Percentiles rank a stretch among this genome's conserved stretches.
Evolutionary conservation across 2,888 invertebrate genomes (phyloP).

Genomic region (Mamestra brassicae): DNA sequence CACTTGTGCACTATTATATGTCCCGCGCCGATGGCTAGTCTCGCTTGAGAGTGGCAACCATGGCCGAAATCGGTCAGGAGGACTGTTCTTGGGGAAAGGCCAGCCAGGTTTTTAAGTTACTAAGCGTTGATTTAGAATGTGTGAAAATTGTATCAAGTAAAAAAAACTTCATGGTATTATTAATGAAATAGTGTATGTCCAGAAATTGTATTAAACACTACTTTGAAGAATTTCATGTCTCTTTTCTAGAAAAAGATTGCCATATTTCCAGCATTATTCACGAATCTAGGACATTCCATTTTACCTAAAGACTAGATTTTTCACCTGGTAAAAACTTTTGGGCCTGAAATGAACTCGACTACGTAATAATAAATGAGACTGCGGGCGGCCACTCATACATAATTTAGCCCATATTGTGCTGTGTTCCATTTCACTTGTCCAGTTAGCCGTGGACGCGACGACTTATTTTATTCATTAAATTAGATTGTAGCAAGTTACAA

Average conservation of each 20-base stretch:
- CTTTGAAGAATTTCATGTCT: not conserved
- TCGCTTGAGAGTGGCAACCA: too few species aligned
- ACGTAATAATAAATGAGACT: slow-evolving; percentile 76
- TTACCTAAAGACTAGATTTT: slow-evolving; percentile 45
- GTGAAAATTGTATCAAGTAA: not conserved
- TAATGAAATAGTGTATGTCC: not conserved
- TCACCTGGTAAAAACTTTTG: slow-evolving; percentile 48
- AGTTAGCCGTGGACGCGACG: slow-evolving; percentile 24
- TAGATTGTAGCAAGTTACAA: slow-evolving; percentile 8
- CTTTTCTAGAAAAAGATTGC: not conserved
- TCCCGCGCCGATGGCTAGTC: too few species aligned
- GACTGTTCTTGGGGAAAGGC: too few species aligned
- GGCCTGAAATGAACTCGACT: slow-evolving; percentile 64
- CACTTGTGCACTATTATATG: too few species aligned
- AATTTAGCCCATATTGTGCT: slow-evolving; percentile 70
- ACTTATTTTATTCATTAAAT: slow-evolving; percentile 30
- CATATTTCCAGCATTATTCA: slow-evolving; percentile 11
- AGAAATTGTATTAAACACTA: too few species aligned
- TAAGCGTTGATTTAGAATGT: not conserved
- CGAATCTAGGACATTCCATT: slow-evolving; percentile 22
- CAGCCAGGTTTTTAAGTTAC: too few species aligned
- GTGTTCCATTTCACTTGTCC: slow-evolving; percentile 52
- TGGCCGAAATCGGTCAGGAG: too few species aligned
- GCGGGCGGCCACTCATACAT: slow-evolving; percentile 71
- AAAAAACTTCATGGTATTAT: not conserved